Base-by-base conservation (phyloP, 2,113 vertebrate species). In the Grallaria varia region DNA sequence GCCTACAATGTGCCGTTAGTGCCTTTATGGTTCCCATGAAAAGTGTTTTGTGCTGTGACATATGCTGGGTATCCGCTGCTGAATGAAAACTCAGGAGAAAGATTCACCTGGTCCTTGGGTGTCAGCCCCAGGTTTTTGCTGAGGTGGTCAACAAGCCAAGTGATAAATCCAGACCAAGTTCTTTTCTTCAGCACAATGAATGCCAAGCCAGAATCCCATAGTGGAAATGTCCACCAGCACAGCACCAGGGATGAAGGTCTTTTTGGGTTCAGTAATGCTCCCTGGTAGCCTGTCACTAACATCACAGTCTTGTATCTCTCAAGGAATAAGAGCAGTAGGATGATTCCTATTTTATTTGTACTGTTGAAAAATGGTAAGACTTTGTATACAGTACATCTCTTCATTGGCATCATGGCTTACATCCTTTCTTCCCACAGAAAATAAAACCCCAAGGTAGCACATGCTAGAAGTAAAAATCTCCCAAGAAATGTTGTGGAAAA, bases 401-500 rank as follows among this genome's bases (percentile, higher is more conserved):
- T 40, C 14, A 37, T 75, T 68, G 35, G 37, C 88, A 56, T 56
- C 25, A 68, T 72, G 44, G 64, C 39, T 91, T 56, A 75, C 20
- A 90, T 52, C 2, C 12, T 86, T 91, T 83, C 58, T 88, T 90
- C 59, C 72, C 40, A 86, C 6, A 1, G 39, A 14, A 37, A 37
- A 39, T 35, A 69, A 67, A 21, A 52, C 33, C 0, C 1, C 33
- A 62, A 83, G 16, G 33, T 44, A 89, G 11, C 25, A n/a, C 35
- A 73, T 55, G n/a, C 52, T 37, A 68, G 55, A 22, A 90, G 73
- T 39, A 90, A 93, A 89, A 74, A 52, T 86, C 47, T 90, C 75
- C 39, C 4, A 3, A n/a, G 37, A 72, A n/a, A 50, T 47, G 18
- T 64, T 87, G 39, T 25, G 22, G 45, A 91, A n/a, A 93, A 25